A percentile compares a stretch with the other conserved stretches of the same genome.
Conservation (phyloP, 2,797 vertebrate genomes). For the Poecile montanus region DNA sequence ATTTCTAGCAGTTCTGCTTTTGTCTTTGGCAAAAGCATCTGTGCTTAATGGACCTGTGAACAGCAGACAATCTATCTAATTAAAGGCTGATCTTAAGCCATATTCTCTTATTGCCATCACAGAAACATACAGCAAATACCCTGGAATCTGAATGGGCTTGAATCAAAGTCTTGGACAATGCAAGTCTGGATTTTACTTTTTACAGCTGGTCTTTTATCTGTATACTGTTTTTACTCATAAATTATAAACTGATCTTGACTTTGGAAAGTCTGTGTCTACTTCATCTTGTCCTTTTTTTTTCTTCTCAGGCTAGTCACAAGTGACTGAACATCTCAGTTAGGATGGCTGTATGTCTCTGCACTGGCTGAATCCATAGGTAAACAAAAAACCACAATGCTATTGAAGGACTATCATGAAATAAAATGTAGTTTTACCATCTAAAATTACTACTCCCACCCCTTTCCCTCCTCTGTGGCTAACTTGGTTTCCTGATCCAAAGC, state of each 20-base stretch:
- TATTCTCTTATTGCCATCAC: background rate
- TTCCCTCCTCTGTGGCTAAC: background rate
- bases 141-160: background rate
- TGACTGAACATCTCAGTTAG: background rate
- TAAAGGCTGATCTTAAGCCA: slow-evolving; percentile 13
- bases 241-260: background rate
- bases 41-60: slow-evolving; percentile 4
- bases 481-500: background rate
- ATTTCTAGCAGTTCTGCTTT: slow-evolving; percentile 7
- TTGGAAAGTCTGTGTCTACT: background rate
- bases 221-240: background rate
- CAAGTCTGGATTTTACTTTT: background rate
- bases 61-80: slow-evolving; percentile 7
- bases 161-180: background rate
- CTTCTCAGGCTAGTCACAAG: background rate
- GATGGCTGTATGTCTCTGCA: background rate
- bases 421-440: background rate
- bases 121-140: background rate
- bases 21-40: slow-evolving; percentile 22
- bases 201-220: background rate
- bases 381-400: background rate
- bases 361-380: background rate
- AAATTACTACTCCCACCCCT: background rate
- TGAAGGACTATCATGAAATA: background rate
- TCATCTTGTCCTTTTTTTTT: background rate